phyloP scores from a whole-genome alignment of 2,797 vertebrate genomes.

The Takifugu rubripes region DNA sequence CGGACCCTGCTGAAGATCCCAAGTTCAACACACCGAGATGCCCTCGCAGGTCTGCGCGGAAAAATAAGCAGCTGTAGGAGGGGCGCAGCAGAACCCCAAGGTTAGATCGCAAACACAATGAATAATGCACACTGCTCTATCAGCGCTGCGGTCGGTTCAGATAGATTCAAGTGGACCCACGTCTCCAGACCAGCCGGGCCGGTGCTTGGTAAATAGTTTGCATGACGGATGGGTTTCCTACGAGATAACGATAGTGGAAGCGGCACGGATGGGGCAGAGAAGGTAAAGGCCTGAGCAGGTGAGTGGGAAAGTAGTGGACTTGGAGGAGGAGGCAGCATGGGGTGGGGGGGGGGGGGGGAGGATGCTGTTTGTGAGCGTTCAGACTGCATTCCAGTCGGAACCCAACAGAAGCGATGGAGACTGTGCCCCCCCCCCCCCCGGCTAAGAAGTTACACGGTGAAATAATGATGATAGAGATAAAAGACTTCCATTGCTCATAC shows the following conservation, averaged over 20 bases:
- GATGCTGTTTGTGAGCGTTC: slow-evolving; percentile 56
- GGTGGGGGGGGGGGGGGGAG: slow-evolving; percentile 47
- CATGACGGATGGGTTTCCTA: slow-evolving; percentile 42
- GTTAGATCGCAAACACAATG: slow-evolving; percentile 57
- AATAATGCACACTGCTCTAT: slow-evolving; percentile 61
- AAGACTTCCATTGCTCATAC: background rate
- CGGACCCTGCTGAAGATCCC: slow-evolving; percentile 29
- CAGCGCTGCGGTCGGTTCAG: slow-evolving; percentile 38
- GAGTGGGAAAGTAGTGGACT: slow-evolving; percentile 42
- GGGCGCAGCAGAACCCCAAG: slow-evolving; percentile 30
- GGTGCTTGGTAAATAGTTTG: slow-evolving; percentile 39
- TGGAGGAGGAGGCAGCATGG: slow-evolving; percentile 46
- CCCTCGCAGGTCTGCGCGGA: background rate
- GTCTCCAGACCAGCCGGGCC: slow-evolving; percentile 2
- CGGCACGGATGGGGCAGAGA: slow-evolving; percentile 14
- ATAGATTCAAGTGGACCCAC: slow-evolving; percentile 31
- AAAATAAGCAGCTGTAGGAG: slow-evolving; percentile 17
- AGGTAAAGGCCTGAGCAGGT: slow-evolving; percentile 51
- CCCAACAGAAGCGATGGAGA: slow-evolving; percentile 14
- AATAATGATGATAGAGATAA: slow-evolving; percentile 19
- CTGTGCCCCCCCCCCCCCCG: slow-evolving; percentile 4
- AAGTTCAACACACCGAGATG: background rate
- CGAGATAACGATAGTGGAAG: slow-evolving; percentile 9
- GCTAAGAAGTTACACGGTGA: slow-evolving; percentile 17
- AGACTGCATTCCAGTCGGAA: slow-evolving; percentile 26